These are phyloP conservation scores for Autographa gamma DNA, from an alignment of 2,888 invertebrate species.

Conservation along the genomic window DNA sequence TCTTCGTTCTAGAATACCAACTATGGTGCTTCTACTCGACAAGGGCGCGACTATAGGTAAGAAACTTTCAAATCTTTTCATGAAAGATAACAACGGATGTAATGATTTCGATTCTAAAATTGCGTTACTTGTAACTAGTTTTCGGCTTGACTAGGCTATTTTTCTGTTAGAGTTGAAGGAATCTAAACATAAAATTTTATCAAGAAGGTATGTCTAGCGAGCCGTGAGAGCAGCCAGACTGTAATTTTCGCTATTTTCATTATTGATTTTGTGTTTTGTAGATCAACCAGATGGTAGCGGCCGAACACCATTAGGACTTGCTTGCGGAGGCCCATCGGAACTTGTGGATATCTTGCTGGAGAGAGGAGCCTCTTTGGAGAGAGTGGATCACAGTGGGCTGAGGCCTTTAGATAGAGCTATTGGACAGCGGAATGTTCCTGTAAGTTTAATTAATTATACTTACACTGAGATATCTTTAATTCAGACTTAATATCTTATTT, in stretches of 20 bases:
- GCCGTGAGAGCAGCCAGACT: too few relatives aligned
- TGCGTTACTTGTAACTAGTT: too few relatives aligned
- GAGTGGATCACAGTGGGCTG: constrained; percentile 97
- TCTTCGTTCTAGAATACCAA: constrained; percentile 93
- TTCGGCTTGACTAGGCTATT: too few relatives aligned
- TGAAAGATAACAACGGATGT: too few relatives aligned
- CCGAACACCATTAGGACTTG: constrained; percentile 96
- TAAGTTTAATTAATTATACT: constrained; percentile 62
- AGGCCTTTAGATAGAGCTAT: constrained; percentile 97
- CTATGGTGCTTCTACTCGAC: constrained; percentile 91
- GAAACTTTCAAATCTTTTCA: too few relatives aligned
- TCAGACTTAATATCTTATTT: too few relatives aligned
- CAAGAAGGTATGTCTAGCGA: too few relatives aligned
- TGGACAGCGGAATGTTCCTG: constrained; percentile 95
- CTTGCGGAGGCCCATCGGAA: constrained; percentile 91
- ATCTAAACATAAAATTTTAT: too few relatives aligned
- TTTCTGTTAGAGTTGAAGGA: too few relatives aligned
- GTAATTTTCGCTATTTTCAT: neutral
- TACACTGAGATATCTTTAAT: too few relatives aligned
- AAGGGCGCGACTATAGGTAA: constrained; percentile 93
- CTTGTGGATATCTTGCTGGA: constrained; percentile 95
- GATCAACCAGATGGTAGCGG: constrained; percentile 95
- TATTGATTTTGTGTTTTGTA: constrained; percentile 48
- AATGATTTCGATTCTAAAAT: too few relatives aligned
- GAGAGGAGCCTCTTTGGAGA: constrained; percentile 96